phyloP scores from a whole-genome alignment of 2,797 vertebrate species.

The Dendrocincla fuliginosa region DNA sequence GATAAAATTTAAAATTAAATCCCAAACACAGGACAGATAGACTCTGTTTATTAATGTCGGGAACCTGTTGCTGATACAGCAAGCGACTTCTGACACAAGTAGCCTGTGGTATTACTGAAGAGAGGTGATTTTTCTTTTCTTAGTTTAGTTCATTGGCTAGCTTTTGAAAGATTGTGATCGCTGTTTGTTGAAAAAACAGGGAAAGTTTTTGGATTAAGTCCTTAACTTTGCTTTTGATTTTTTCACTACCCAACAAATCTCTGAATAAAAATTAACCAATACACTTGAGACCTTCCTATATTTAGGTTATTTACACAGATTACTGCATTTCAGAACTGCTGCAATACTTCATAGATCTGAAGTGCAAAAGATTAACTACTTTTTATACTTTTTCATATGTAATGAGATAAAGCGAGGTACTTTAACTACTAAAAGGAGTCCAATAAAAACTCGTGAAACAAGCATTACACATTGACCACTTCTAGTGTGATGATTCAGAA shows the following conservation, averaged over 20 bases:
- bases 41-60: not conserved
- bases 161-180: not conserved
- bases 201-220: not conserved
- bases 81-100: not conserved
- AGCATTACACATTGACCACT: not conserved
- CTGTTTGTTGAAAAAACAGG: not conserved
- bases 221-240: not conserved
- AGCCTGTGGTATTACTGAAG: not conserved
- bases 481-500: not conserved
- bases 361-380: not conserved
- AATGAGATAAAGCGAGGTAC: not conserved
- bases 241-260: not conserved
- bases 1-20: not conserved
- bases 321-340: not conserved
- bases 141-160: not conserved
- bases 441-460: not conserved
- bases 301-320: not conserved
- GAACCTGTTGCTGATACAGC: not conserved
- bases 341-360: not conserved
- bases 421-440: not conserved
- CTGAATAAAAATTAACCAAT: not conserved
- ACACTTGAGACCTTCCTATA: not conserved
- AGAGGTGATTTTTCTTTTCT: not conserved
- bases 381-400: not conserved
- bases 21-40: not conserved